phyloP scores from a whole-genome alignment of 2,888 invertebrate species.

The Escarpia spicata region DNA sequence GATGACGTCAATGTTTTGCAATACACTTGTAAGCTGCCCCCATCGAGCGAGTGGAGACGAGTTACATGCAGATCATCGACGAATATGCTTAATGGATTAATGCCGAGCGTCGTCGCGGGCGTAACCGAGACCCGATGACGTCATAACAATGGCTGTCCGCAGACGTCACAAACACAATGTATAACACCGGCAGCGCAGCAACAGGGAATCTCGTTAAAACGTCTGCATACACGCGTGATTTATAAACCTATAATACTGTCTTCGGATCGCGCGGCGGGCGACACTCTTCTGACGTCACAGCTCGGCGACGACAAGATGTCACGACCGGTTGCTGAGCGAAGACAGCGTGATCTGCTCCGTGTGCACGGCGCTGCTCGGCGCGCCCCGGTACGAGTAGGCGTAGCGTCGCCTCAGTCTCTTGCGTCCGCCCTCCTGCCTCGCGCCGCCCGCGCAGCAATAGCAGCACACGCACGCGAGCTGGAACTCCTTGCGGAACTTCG shows the following conservation, averaged over 20 bases:
- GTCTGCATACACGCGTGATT: background rate
- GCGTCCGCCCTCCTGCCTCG: background rate
- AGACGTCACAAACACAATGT: too few relatives aligned
- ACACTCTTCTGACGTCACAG: background rate
- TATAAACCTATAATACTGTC: background rate
- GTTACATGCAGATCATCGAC: background rate
- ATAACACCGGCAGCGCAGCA: background rate
- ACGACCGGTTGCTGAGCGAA: conserved; percentile 3
- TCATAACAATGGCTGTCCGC: too few relatives aligned
- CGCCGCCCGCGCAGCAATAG: conserved; percentile 22
- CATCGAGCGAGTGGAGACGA: background rate
- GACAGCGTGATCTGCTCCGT: conserved; percentile 16
- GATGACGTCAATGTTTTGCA: background rate
- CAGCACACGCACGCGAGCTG: conserved; percentile 33
- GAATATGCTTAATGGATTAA: background rate
- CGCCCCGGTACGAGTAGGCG: background rate
- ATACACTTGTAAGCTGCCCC: background rate
- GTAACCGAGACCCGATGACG: too few relatives aligned
- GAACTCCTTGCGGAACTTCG: conserved; percentile 43
- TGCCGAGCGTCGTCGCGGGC: background rate
- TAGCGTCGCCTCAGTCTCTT: background rate
- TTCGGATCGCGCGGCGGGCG: background rate
- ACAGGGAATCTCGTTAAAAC: background rate
- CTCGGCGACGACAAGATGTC: background rate
- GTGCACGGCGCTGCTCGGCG: conserved; percentile 2